Conservation (phyloP, 64 coral and sea anemone genomes). For the Montipora foliosa region DNA sequence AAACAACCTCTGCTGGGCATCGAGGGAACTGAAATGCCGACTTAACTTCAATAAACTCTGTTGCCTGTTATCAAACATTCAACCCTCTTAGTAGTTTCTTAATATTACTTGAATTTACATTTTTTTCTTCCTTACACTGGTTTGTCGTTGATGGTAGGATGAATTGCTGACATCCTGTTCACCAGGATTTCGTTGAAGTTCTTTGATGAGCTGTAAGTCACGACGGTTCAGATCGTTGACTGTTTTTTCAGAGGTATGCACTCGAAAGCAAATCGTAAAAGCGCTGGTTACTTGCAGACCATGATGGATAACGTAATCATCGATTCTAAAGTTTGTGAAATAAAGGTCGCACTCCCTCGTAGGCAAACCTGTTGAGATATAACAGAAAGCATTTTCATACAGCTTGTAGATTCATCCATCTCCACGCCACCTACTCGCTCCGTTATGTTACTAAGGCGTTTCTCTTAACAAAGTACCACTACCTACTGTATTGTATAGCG, state of each 20-base stretch:
- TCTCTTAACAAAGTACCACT: too few relatives aligned
- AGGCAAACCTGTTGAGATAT: background rate
- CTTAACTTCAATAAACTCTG: too few relatives aligned
- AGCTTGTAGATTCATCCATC: too few relatives aligned
- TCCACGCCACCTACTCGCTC: too few relatives aligned
- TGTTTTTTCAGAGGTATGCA: conserved; percentile 21
- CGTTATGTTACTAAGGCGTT: too few relatives aligned
- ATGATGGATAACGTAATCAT: conserved; percentile 18
- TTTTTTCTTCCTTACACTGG: background rate
- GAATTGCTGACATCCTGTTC: conserved; percentile 3
- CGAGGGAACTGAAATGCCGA: too few relatives aligned
- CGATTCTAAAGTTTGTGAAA: conserved; percentile 43
- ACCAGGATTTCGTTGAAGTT: conserved; percentile 48
- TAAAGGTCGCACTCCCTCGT: background rate
- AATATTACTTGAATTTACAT: background rate
- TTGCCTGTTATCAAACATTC: too few relatives aligned
- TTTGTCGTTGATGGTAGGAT: background rate
- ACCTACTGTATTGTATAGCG: too few relatives aligned
- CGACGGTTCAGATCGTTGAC: background rate
- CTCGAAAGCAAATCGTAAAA: conserved; percentile 57
- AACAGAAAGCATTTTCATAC: too few relatives aligned
- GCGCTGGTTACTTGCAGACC: background rate
- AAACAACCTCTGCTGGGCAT: too few relatives aligned
- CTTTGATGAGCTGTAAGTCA: conserved; percentile 42
- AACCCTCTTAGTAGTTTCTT: too few relatives aligned